Conservation (phyloP, 1,140 invertebrate species). For the Procambarus virginalis region DNA sequence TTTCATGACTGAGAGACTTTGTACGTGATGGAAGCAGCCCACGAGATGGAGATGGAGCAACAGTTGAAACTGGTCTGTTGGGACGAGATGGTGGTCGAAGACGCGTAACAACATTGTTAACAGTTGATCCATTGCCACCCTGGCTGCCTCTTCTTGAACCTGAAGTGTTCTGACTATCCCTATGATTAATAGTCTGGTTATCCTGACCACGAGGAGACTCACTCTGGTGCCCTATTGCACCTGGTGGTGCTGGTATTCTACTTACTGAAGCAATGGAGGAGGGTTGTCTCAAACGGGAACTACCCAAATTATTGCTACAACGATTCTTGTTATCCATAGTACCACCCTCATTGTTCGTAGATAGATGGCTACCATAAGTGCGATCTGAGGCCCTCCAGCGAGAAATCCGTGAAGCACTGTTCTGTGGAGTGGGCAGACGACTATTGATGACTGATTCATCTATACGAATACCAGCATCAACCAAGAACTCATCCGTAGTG, state of each 20-base stretch:
- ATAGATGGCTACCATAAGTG: slow-evolving; percentile 18
- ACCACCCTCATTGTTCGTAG: not conserved
- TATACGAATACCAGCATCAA: slow-evolving; percentile 77
- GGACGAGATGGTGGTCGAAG: slow-evolving; percentile 49
- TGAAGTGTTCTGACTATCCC: slow-evolving; percentile 10
- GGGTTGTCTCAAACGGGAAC: slow-evolving; percentile 48
- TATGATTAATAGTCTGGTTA: slow-evolving; percentile 13
- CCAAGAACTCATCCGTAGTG: slow-evolving; percentile 75
- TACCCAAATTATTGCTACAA: not conserved
- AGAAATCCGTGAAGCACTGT: not conserved
- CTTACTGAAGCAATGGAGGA: slow-evolving; percentile 15
- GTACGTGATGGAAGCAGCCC: slow-evolving; percentile 47
- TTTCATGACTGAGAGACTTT: slow-evolving; percentile 62
- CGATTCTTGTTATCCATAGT: slow-evolving; percentile 28
- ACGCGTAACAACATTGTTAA: slow-evolving; percentile 23
- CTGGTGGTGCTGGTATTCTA: slow-evolving; percentile 55
- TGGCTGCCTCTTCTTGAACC: slow-evolving; percentile 26
- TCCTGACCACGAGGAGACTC: not conserved
- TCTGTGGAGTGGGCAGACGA: slow-evolving; percentile 60
- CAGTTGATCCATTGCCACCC: slow-evolving; percentile 18
- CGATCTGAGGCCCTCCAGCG: slow-evolving; percentile 42
- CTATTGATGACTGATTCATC: slow-evolving; percentile 64
- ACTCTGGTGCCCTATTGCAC: slow-evolving; percentile 19
- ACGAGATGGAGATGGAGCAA: slow-evolving; percentile 38
- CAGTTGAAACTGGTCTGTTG: slow-evolving; percentile 51